These are phyloP conservation scores for Tetramorium alpestre DNA, from an alignment of 1,140 invertebrate species.

Conservation along the genomic window DNA sequence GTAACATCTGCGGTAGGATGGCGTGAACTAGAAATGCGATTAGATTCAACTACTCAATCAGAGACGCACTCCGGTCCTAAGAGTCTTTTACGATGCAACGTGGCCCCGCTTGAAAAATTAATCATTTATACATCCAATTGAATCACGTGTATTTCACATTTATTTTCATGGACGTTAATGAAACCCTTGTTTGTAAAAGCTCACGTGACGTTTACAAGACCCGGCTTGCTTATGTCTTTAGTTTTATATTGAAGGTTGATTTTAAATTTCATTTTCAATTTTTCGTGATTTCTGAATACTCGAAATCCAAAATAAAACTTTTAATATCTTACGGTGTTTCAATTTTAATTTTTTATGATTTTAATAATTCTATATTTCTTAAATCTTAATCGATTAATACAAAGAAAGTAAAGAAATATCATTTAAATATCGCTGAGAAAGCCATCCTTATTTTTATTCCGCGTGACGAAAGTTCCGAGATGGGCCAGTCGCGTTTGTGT, in stretches of 20 bases:
- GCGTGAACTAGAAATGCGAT: slow-evolving; percentile 31
- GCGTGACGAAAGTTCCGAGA: slow-evolving; percentile 59
- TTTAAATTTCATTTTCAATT: background rate
- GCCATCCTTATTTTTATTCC: slow-evolving; percentile 33
- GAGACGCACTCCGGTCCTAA: background rate
- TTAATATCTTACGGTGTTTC: background rate
- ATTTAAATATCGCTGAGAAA: slow-evolving; percentile 8
- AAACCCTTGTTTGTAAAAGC: background rate
- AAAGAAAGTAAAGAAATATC: background rate
- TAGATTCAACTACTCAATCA: background rate
- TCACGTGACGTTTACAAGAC: background rate
- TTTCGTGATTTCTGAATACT: background rate
- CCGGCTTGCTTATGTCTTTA: background rate
- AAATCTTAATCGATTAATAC: background rate
- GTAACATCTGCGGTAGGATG: slow-evolving; percentile 18
- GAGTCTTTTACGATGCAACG: background rate
- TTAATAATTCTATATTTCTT: background rate
- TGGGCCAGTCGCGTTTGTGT: slow-evolving; percentile 71
- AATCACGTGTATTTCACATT: background rate
- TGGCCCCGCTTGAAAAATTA: background rate
- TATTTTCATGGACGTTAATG: background rate
- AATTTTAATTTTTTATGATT: background rate
- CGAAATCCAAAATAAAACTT: background rate
- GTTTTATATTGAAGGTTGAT: background rate
- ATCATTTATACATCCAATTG: background rate